Conservation (phyloP, 2,113 vertebrate genomes). For the Shinisaurus crocodilurus region DNA sequence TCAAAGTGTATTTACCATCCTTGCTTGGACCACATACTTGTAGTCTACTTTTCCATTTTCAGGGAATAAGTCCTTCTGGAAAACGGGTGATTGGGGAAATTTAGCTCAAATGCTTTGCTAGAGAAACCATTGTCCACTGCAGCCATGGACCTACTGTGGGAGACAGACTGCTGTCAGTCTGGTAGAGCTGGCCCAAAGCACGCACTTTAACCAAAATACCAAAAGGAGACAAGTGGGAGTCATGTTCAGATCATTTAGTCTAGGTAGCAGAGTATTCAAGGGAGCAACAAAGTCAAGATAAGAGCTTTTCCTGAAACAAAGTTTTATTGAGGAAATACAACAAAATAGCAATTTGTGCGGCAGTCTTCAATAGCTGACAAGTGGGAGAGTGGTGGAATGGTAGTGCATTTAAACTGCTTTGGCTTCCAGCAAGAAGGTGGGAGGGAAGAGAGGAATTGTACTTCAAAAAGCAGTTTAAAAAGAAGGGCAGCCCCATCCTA, state of each 20-base stretch:
- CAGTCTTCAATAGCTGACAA: background rate
- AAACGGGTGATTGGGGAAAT: background rate
- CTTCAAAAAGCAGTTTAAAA: too few relatives aligned
- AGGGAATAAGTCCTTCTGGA: too few relatives aligned
- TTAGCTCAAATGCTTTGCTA: background rate
- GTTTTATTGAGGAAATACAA: background rate
- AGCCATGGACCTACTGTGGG: background rate
- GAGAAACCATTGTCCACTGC: background rate
- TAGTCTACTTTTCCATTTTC: background rate
- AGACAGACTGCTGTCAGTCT: background rate
- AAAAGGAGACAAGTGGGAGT: background rate
- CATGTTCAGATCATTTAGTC: background rate
- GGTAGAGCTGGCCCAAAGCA: background rate
- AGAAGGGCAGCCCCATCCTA: too few relatives aligned
- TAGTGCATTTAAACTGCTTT: too few relatives aligned
- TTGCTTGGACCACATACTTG: background rate
- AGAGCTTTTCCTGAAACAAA: background rate
- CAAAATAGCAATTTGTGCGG: background rate
- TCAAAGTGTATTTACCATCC: background rate
- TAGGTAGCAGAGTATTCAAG: background rate
- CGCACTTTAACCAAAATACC: background rate
- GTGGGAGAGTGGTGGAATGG: background rate
- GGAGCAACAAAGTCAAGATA: background rate
- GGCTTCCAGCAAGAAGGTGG: too few relatives aligned
- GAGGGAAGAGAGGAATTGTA: too few relatives aligned